Percentiles rank a stretch among this genome's conserved stretches.
Conservation (phyloP, 2,113 vertebrate genomes). For the Eupsittula cactorum region DNA sequence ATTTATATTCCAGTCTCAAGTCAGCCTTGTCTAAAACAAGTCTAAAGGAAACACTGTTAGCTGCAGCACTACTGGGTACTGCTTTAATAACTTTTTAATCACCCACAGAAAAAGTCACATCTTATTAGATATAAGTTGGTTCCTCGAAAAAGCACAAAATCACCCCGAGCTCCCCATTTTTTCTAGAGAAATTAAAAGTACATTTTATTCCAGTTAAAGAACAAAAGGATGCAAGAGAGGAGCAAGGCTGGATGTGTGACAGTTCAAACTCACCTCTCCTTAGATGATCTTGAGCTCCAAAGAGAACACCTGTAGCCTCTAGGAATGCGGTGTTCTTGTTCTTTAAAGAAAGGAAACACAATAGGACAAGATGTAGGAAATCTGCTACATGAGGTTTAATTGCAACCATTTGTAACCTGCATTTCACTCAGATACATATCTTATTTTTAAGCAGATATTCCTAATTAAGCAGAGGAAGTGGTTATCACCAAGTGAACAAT, state of each 20-base stretch:
- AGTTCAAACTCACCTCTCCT: neutral
- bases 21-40: neutral
- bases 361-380: neutral
- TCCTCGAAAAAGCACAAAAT: neutral
- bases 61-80: neutral
- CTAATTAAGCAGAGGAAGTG: conserved; percentile 35
- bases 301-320: neutral
- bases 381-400: neutral
- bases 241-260: neutral
- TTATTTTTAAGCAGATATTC: conserved; percentile 28
- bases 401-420: conserved; percentile 41
- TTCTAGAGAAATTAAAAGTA: neutral
- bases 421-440: neutral
- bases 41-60: neutral
- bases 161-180: neutral
- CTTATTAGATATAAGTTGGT: neutral
- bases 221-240: neutral
- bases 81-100: conserved; percentile 29
- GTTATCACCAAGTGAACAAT: neutral
- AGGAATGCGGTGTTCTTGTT: neutral
- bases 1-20: neutral
- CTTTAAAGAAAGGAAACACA: neutral
- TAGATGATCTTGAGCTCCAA: neutral
- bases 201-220: neutral
- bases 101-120: neutral